phyloP scores from a whole-genome alignment of 1,140 invertebrate genomes.

The Pentalonia nigronervosa region DNA sequence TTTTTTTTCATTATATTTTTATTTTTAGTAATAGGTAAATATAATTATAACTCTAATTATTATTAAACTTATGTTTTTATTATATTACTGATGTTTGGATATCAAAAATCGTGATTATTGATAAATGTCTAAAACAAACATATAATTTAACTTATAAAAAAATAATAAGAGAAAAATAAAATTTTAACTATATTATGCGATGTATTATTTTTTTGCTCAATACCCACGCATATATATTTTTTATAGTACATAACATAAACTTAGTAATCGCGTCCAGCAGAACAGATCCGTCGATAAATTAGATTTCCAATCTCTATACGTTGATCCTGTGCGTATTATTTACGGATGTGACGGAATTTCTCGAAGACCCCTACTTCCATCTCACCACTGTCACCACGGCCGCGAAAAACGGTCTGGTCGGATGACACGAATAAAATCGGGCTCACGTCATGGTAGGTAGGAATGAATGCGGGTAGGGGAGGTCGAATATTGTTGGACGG shows the following conservation, averaged over 20 bases:
- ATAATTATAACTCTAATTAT: not conserved
- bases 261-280: not conserved
- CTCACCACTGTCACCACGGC: not conserved
- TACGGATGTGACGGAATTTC: constrained; percentile 31
- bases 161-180: not conserved
- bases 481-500: constrained; percentile 14
- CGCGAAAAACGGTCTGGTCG: constrained; percentile 16
- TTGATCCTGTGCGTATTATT: not conserved
- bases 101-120: too few relatives aligned
- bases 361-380: not conserved
- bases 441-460: not conserved
- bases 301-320: constrained; percentile 25
- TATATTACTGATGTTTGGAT: not conserved
- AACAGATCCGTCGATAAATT: constrained; percentile 34
- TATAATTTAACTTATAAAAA: not conserved
- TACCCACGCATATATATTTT: not conserved
- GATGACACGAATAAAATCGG: constrained; percentile 41
- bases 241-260: not conserved
- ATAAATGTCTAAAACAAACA: not conserved
- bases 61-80: not conserved
- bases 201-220: not conserved
- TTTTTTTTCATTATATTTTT: not conserved
- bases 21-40: not conserved
- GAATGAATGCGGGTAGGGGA: not conserved
- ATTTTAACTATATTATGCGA: not conserved